Percentiles rank a stretch among this genome's conserved stretches.
Conservation (phyloP, 2,113 vertebrate species). For the Pachycephala philippinensis region DNA sequence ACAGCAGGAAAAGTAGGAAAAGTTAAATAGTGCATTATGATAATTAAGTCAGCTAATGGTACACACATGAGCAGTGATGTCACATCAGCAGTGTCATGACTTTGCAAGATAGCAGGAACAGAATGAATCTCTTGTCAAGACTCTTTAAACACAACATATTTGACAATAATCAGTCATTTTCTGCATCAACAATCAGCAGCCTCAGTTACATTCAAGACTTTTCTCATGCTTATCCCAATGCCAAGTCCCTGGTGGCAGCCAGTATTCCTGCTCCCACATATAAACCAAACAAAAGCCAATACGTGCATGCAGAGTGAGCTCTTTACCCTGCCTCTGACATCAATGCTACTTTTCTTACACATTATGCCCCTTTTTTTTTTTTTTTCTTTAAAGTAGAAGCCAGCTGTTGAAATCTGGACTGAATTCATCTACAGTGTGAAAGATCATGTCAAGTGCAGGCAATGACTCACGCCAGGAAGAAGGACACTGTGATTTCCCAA, state of each 20-base stretch:
- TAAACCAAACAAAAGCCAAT: neutral
- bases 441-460: constrained; percentile 30
- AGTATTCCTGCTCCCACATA: neutral
- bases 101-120: neutral
- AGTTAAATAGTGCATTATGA: neutral
- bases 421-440: constrained; percentile 25
- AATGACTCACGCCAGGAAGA: constrained; percentile 7
- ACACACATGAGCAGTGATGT: neutral
- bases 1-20: neutral
- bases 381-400: neutral
- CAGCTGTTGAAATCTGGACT: constrained; percentile 40
- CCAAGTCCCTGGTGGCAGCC: neutral
- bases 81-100: neutral
- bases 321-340: neutral
- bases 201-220: neutral
- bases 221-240: neutral
- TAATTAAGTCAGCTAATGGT: neutral
- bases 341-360: neutral
- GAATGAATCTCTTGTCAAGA: neutral
- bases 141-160: neutral
- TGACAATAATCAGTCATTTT: neutral
- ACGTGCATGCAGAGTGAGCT: neutral
- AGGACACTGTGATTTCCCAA: constrained; percentile 20
- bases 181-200: neutral
- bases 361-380: neutral